Conservation (phyloP, 2,113 vertebrate species). For the Lepisosteus osseus region DNA sequence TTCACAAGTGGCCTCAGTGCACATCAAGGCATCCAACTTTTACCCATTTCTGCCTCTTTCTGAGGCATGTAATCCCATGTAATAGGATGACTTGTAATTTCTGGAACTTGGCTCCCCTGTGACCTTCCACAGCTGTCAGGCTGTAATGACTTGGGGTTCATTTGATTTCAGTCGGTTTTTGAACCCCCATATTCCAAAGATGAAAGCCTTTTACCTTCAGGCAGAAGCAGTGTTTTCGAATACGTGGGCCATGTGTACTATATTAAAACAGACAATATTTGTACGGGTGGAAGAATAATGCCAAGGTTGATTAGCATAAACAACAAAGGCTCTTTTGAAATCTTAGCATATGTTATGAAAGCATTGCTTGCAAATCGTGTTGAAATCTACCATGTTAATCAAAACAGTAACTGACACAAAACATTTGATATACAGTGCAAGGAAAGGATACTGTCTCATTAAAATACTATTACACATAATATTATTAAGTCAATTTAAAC, state of each 20-base stretch:
- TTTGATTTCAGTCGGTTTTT: slow-evolving; percentile 11
- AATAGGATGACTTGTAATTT: background rate
- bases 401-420: slow-evolving; percentile 52
- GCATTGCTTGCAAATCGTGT: slow-evolving; percentile 39
- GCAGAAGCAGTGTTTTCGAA: slow-evolving; percentile 1
- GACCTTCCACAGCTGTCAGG: slow-evolving; percentile 10
- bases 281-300: slow-evolving; percentile 16
- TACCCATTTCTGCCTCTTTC: background rate
- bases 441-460: background rate
- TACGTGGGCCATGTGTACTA: slow-evolving; percentile 17
- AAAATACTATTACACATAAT: slow-evolving; percentile 24
- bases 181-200: slow-evolving; percentile 4
- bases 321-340: slow-evolving; percentile 34
- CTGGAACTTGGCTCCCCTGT: background rate
- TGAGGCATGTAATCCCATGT: slow-evolving; percentile 7
- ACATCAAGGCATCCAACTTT: background rate
- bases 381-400: slow-evolving; percentile 47
- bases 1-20: slow-evolving; percentile 1
- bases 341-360: slow-evolving; percentile 45
- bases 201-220: slow-evolving; percentile 14
- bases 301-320: slow-evolving; percentile 50
- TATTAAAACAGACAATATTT: slow-evolving; percentile 13
- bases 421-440: background rate
- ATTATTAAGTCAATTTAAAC: slow-evolving; percentile 30
- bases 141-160: slow-evolving; percentile 1